Conservation (phyloP, 1,140 invertebrate species). For the Lepidostoma basale region DNA sequence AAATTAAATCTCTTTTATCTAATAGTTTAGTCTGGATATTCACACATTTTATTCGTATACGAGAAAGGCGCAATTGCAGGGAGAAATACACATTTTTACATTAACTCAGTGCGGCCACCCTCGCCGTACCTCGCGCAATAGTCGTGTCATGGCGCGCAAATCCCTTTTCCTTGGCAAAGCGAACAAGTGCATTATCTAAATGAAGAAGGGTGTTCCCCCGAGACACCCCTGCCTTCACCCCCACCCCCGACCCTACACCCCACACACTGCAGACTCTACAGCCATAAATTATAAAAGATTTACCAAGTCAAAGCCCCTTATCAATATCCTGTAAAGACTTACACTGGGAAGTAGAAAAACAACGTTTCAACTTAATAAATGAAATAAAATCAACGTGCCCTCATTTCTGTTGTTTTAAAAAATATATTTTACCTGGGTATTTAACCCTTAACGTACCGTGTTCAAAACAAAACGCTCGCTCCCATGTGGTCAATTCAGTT, state of each 20-base stretch:
- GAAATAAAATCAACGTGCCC: not conserved
- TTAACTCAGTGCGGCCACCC: not conserved
- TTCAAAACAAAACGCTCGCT: no score
- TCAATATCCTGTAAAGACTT: not conserved
- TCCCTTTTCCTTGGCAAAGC: conserved; percentile 25
- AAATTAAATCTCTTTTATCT: no score
- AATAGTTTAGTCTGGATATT: no score
- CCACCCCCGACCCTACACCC: not conserved
- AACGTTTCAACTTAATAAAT: not conserved
- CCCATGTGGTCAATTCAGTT: no score
- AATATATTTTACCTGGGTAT: no score
- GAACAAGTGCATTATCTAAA: conserved; percentile 41
- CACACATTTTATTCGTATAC: no score
- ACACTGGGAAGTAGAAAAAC: not conserved
- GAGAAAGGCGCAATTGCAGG: no score
- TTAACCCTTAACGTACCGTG: no score
- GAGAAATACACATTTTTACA: not conserved
- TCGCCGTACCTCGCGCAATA: not conserved
- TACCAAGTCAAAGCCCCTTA: conserved; percentile 10
- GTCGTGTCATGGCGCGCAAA: conserved; percentile 26
- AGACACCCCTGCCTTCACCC: not conserved
- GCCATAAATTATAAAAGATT: conserved; percentile 29
- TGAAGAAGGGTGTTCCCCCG: conserved; percentile 29
- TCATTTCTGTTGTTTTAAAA: no score
- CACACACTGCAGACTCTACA: not conserved